Conservation (phyloP, 2,797 vertebrate species). For the Tenualosa thibaudeaui region DNA sequence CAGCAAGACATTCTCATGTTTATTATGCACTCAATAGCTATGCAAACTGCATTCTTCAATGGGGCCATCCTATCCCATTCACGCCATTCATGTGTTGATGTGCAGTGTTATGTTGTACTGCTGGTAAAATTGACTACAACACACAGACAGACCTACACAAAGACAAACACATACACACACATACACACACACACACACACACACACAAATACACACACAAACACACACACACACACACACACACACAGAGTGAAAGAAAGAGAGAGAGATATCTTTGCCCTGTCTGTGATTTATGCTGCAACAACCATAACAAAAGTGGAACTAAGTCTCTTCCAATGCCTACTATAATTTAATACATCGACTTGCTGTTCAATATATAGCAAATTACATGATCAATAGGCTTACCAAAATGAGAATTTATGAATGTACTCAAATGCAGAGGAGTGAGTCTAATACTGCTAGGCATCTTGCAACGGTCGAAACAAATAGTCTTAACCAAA, state of each 20-base stretch:
- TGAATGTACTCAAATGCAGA: neutral
- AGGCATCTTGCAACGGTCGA: neutral
- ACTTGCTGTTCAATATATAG: neutral
- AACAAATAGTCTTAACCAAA: neutral
- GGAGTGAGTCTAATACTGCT: neutral
- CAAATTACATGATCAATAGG: neutral
- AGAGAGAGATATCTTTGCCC: neutral
- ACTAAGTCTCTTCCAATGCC: neutral
- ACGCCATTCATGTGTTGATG: neutral
- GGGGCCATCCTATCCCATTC: neutral
- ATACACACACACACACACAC: neutral
- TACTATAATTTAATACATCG: neutral
- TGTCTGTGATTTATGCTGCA: neutral
- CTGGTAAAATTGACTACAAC: neutral
- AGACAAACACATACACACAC: neutral
- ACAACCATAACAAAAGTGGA: neutral
- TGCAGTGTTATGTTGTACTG: neutral
- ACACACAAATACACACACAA: no score
- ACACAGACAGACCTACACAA: no score
- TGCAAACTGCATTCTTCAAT: neutral
- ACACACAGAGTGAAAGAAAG: neutral
- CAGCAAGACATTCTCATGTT: neutral
- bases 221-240: neutral
- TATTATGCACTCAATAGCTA: neutral
- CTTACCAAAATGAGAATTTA: neutral